Base-by-base conservation (phyloP, 1,140 invertebrate species). In the Coelopa frigida region DNA sequence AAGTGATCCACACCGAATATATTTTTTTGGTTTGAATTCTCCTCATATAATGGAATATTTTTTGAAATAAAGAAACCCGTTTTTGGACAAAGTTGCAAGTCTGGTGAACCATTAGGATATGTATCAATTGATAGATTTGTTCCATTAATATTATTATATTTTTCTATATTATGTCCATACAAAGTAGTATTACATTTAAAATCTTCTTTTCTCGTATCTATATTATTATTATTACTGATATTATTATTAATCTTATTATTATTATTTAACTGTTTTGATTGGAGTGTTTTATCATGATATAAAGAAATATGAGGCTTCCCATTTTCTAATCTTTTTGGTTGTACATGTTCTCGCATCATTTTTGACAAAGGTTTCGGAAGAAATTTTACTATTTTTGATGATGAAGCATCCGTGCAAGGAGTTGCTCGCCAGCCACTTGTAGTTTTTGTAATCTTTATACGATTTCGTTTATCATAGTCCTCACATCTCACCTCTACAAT, bases 401-500 rank as follows among this genome's bases (percentile, higher is more conserved):
- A 57, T 44, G 78, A 77, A 55, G 64, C 58, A 49, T 81, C 78
- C 22, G 84, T 87, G 44, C 83, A 75, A 47, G 86, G 86, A 71
- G 86, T 85, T 17, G 84, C 84, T 31, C 82, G 77, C 86, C 86
- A 89, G 56, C 86, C 86, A 57, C 80, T 76, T 3, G 83, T 74
- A 4, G 85, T 87, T 59, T 86, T 85, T 39, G 82, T 84, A 54
- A 89, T 70, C 50, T 84, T 79, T 49, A 89, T 85, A 11, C 86
- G 79, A 72, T 88, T 89, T 29, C 84, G 73, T 58, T 84, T 81
- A 70, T 88, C 85, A 73, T 88, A 89, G 61, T 89, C 86, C 69
- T 88, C 86, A 71, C 85, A 87, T 61, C 81, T 78, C 51, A 89
- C 85, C 68, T 87, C 82, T 58, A 87, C 78, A 57, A 89, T 86